phyloP scores from a whole-genome alignment of 2,797 vertebrate genomes.

The Scleropages formosus region DNA sequence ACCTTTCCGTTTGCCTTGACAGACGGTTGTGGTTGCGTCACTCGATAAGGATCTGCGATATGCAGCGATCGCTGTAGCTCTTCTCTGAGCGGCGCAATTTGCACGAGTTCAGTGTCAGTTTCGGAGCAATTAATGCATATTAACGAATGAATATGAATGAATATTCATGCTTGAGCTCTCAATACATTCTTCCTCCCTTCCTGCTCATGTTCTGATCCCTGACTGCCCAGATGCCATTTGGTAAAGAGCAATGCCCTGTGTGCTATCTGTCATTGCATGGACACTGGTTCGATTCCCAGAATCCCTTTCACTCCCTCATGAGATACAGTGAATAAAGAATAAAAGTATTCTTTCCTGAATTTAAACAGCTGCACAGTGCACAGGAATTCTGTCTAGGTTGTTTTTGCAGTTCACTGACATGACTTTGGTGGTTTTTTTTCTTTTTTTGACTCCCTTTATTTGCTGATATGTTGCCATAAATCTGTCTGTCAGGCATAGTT shows the following conservation, averaged over 20 bases:
- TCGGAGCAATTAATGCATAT: no score
- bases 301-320: background rate
- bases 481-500: background rate
- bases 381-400: no score
- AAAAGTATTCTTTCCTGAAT: no score
- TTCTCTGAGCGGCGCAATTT: no score
- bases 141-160: no score
- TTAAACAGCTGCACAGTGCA: background rate
- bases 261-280: background rate
- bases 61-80: background rate
- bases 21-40: background rate
- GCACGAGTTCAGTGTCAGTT: no score
- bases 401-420: background rate
- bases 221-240: background rate
- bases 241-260: background rate
- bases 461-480: background rate
- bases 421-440: no score
- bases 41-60: slow-evolving; percentile 8
- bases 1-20: background rate
- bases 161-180: background rate
- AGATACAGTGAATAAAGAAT: background rate
- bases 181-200: background rate
- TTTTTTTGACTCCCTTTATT: background rate
- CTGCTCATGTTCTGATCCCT: no score
- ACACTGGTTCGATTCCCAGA: background rate